Conservation (phyloP, 2,113 vertebrate genomes). For the Zeus faber region DNA sequence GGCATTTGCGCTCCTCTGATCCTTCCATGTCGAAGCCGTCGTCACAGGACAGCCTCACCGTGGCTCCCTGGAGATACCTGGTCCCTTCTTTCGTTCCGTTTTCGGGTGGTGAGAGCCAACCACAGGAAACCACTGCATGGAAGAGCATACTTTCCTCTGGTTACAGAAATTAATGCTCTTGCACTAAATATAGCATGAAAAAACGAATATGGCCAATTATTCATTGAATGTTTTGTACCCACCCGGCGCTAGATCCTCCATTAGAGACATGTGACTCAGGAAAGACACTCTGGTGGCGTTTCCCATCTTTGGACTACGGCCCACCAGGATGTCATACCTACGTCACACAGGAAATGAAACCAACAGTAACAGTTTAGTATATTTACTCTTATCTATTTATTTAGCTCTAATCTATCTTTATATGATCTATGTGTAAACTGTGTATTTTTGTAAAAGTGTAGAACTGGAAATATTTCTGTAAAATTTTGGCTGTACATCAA, state of each 20-base stretch:
- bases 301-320: slow-evolving; percentile 72
- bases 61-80: slow-evolving; percentile 77
- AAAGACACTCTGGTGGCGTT: slow-evolving; percentile 73
- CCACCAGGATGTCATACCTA: slow-evolving; percentile 74
- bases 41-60: slow-evolving; percentile 74
- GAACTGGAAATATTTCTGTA: too few relatives aligned
- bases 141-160: neutral
- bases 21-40: slow-evolving; percentile 73
- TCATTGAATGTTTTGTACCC: neutral
- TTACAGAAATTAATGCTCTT: too few relatives aligned
- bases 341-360: slow-evolving; percentile 13
- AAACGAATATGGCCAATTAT: too few relatives aligned
- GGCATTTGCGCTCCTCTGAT: slow-evolving; percentile 73
- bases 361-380: too few relatives aligned
- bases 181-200: too few relatives aligned
- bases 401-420: too few relatives aligned
- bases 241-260: slow-evolving; percentile 77
- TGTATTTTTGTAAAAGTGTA: too few relatives aligned
- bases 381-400: too few relatives aligned
- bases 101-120: slow-evolving; percentile 78
- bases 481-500: too few relatives aligned
- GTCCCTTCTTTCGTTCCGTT: slow-evolving; percentile 80
- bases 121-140: slow-evolving; percentile 82
- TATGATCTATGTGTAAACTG: too few relatives aligned
- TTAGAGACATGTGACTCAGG: slow-evolving; percentile 61